phyloP scores from a whole-genome alignment of 1,140 invertebrate genomes.

The Eriosoma lanigerum region DNA sequence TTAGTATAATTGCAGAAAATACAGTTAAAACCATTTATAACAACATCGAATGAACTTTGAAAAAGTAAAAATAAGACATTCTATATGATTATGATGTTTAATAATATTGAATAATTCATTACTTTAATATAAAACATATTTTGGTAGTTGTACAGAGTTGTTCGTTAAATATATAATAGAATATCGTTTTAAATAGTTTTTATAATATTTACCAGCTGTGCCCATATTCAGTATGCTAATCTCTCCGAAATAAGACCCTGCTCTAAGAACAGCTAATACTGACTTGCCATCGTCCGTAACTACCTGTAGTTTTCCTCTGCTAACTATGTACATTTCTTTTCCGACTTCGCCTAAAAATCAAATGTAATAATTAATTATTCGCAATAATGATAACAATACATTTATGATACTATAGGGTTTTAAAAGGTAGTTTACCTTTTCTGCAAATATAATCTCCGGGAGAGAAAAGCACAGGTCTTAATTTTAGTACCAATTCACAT shows the following conservation, averaged over 20 bases:
- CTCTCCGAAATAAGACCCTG: slow-evolving; percentile 99
- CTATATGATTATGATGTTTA: no score
- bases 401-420: background rate
- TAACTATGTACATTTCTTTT: slow-evolving; percentile 99
- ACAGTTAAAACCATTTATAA: no score
- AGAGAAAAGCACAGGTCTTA: slow-evolving; percentile 94
- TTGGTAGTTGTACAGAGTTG: no score
- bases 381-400: background rate
- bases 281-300: slow-evolving; percentile 96
- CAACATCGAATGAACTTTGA: no score
- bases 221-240: slow-evolving; percentile 99
- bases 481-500: slow-evolving; percentile 90
- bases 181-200: no score
- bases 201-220: slow-evolving; percentile 85
- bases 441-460: slow-evolving; percentile 98
- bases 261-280: slow-evolving; percentile 92
- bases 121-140: no score
- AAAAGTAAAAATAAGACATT: no score
- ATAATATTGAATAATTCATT: no score
- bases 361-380: background rate
- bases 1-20: no score
- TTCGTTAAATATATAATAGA: no score
- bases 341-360: slow-evolving; percentile 85
- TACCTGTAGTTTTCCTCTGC: slow-evolving; percentile 92
- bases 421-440: slow-evolving; percentile 73